phyloP scores from a whole-genome alignment of 37 sponge, comb jelly and placozoan species.

The Petrosia ficiformis region DNA sequence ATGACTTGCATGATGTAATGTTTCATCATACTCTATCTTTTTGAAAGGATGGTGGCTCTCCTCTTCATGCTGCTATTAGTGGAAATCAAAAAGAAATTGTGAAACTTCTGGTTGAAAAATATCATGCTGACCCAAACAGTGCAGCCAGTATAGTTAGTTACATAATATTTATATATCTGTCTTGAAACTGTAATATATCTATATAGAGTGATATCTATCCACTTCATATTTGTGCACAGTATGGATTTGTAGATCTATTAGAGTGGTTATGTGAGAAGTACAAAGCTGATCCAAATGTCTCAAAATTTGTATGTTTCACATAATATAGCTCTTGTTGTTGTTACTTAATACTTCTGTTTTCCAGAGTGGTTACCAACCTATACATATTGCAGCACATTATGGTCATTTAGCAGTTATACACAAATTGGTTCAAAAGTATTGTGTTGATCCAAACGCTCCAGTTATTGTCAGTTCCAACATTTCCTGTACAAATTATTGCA shows the following conservation, averaged over 20 bases:
- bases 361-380: conserved; percentile 21
- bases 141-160: neutral
- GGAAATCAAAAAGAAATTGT: conserved; percentile 1
- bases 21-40: neutral
- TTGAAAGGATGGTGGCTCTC: neutral
- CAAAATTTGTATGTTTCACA: neutral
- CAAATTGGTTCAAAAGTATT: conserved; percentile 15
- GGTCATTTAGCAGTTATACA: conserved; percentile 1
- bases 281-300: conserved; percentile 11
- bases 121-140: neutral
- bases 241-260: conserved; percentile 7
- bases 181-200: neutral
- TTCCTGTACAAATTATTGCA: neutral
- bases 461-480: conserved; percentile 5
- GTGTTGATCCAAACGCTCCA: conserved; percentile 10
- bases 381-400: conserved; percentile 25
- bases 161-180: no score
- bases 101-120: neutral
- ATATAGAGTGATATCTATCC: conserved; percentile 6
- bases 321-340: neutral
- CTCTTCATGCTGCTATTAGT: neutral
- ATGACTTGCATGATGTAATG: neutral
- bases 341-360: neutral
- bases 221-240: conserved; percentile 42
- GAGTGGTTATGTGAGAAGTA: conserved; percentile 19